A percentile compares a stretch with the other conserved stretches of the same genome.
These are phyloP conservation scores for Acropora yongei DNA, from an alignment of 64 coral and sea anemone species.

Conservation along the genomic window DNA sequence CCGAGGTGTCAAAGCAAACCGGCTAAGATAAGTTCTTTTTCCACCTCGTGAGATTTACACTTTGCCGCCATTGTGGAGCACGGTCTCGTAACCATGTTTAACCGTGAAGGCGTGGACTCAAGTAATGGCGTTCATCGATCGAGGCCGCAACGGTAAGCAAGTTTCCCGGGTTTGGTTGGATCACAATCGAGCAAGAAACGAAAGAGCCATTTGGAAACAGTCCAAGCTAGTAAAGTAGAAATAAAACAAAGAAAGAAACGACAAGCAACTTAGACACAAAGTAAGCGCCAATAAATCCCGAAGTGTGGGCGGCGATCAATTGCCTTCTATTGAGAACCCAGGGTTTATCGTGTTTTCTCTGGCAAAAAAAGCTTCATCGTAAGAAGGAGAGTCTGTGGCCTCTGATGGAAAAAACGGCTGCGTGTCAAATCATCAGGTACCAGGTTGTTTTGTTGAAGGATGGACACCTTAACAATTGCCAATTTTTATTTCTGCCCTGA, in stretches of 20 bases:
- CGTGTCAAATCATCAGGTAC: too few relatives aligned
- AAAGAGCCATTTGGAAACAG: background rate
- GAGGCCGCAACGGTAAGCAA: too few relatives aligned
- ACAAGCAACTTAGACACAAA: conserved; percentile 21
- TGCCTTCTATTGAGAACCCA: background rate
- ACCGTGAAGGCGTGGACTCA: conserved; percentile 13
- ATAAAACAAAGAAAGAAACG: background rate
- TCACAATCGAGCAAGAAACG: conserved; percentile 11
- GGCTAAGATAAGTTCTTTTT: background rate
- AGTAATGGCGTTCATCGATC: conserved; percentile 23
- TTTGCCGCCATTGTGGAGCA: background rate
- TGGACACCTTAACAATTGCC: too few relatives aligned
- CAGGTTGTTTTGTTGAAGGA: too few relatives aligned
- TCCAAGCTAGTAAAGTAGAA: background rate
- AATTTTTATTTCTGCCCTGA: too few relatives aligned
- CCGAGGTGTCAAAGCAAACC: too few relatives aligned
- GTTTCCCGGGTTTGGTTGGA: background rate
- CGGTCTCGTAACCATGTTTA: background rate
- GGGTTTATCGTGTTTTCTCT: too few relatives aligned
- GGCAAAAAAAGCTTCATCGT: too few relatives aligned
- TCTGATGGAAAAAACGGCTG: too few relatives aligned
- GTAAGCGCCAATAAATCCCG: background rate
- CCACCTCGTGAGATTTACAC: background rate
- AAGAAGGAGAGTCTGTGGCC: too few relatives aligned
- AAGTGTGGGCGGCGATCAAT: background rate